Conservation (phyloP, 2,113 vertebrate species). For the Gila orcuttii region DNA sequence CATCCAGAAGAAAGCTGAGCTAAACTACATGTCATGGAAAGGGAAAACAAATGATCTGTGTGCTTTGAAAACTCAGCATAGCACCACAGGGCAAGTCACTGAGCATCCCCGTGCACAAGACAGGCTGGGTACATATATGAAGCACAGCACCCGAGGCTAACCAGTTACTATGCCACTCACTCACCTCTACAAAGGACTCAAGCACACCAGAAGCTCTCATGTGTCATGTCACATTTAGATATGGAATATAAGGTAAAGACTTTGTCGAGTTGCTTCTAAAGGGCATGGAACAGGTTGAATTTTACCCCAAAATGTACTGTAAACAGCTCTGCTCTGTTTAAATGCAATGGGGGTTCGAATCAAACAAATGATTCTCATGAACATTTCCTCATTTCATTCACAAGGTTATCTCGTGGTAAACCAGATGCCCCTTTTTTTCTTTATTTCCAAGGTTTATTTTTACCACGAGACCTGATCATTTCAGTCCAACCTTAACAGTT, state of each 20-base stretch:
- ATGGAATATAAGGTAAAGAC: conserved; percentile 60
- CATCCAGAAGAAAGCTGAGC: conserved; percentile 63
- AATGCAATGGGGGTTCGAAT: conserved; percentile 32
- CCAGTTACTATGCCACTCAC: conserved; percentile 78
- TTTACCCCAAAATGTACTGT: conserved; percentile 20
- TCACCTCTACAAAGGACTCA: conserved; percentile 68
- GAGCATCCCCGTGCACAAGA: conserved; percentile 67
- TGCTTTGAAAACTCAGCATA: conserved; percentile 72
- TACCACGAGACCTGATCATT: neutral
- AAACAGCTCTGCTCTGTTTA: conserved; percentile 21
- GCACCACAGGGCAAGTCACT: conserved; percentile 77
- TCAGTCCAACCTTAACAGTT: neutral
- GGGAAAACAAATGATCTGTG: conserved; percentile 72
- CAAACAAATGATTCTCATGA: conserved; percentile 12
- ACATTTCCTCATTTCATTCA: neutral
- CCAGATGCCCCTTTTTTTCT: neutral
- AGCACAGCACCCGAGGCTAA: conserved; percentile 79
- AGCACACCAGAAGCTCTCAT: conserved; percentile 63
- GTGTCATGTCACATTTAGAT: conserved; percentile 71
- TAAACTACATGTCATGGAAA: conserved; percentile 53
- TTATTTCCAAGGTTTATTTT: neutral
- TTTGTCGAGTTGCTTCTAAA: conserved; percentile 47
- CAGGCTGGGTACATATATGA: conserved; percentile 69
- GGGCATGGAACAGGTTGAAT: conserved; percentile 37
- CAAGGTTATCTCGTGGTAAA: neutral